Base-by-base conservation (phyloP, 2,888 invertebrate species). In the Tyria jacobaeae region DNA sequence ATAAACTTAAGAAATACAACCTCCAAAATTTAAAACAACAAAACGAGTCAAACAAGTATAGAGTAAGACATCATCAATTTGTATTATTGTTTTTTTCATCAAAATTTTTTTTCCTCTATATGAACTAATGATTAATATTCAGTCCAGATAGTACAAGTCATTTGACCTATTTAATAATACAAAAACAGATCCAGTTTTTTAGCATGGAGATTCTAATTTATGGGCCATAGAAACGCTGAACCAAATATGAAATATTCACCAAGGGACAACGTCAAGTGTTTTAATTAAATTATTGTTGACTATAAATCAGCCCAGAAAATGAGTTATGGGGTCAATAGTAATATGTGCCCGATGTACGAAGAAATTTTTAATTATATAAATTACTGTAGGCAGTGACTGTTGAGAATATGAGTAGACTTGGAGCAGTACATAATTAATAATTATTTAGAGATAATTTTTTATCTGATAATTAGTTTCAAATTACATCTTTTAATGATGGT, bases 191-290 rank as follows among this genome's bases (percentile, higher is more conserved):
- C 10, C 12, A 27, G 27, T 44, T 52, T 24, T 34, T 44, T 52
- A 9, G 50, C 24, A 34, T 31, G 34, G 1, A 34, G 21, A 51
- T 58, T 5, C 12, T 35, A 44, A 58, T 35, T 41, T 51, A 58
- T 34, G 50, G n/a, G 58, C 37, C 51, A 15, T 15, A 24, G 51
- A 35, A 34, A 37, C 17, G 57, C 4, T 35, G 37, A 48, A 47
- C 35, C 37, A 27, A 51, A 59, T 59, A 59, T 59, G 47, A 53
- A 53, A 59, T 59, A 53, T 52, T 59, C n/a, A 58, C 44, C 37
- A 57, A 15, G 57, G 50, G 57, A 39, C 25, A 50, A 27, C 24
- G 48, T 39, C 25, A 37, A 57, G 37, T 57, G 50, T 27, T 47
- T 17, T 53, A 53, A 53, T 59, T 59, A 59, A 53, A 53, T 59